Base-by-base conservation (phyloP, 2,888 invertebrate genomes). In the Tetramorium bicarinatum region DNA sequence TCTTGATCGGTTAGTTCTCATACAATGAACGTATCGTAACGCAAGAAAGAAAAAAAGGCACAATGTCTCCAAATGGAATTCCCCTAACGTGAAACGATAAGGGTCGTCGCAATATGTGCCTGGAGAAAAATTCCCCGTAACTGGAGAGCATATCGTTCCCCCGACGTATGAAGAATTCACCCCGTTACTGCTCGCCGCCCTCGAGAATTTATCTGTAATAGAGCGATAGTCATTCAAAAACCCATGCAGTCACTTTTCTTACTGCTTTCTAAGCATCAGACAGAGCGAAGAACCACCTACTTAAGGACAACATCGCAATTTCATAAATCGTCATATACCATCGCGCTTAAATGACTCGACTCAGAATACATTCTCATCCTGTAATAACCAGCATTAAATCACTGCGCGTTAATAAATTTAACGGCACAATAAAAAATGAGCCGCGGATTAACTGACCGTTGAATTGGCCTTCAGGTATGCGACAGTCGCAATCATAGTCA, bases 31-130 rank as follows among this genome's bases (percentile, higher is more conserved):
- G 25, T 67, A 49, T 74, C 80, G 54, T 59, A 21, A n/a, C 29
- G 67, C 29, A 18, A 21, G 67, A 41, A 56, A 67, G 69, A 82
- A 81, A 85, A 79, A 83, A 79, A 54, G 82, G 81, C 86, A 79
- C 75, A 25, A 80, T 67, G 88, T 62, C 77, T 62, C 61, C 69
- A 34, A 71, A 75, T 59, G 74, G 84, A 84, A 84, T 80, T 44
- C 71, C 49, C 69, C 75, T 72, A 75, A 56, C 52, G 38, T n/a
- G 38, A 49, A n/a, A 75, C 84, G 87, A 87, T 86, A 87, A 87
- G 80, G 38, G 59, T 56, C 79, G 62, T 62, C 62, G 80, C 82
- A 77, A 79, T 83, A 72, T 75, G 72, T 41, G 69, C 21, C 49
- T 72, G 64, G 54, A 85, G 64, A 85, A 85, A 87, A 80, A 61